Evolutionary conservation across 2,113 vertebrate genomes (phyloP).

Genomic region (Ictalurus furcatus): DNA sequence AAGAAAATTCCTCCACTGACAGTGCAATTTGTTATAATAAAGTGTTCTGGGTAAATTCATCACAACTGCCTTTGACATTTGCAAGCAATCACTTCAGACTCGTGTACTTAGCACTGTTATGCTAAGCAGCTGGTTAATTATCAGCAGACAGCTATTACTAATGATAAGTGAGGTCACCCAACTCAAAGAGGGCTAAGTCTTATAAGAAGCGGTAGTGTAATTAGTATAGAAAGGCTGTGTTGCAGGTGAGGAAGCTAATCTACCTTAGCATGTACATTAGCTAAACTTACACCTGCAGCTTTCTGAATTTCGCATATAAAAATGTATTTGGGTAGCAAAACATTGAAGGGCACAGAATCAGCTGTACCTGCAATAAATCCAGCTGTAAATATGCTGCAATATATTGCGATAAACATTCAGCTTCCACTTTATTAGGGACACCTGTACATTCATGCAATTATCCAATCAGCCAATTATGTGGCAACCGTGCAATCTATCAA

Average conservation of each 20-base stretch:
- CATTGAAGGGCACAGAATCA: background rate
- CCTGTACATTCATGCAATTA: background rate
- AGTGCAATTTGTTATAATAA: background rate
- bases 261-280: background rate
- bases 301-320: background rate
- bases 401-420: background rate
- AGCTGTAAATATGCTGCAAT: background rate
- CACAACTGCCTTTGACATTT: conserved; percentile 11
- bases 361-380: background rate
- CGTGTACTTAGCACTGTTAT: background rate
- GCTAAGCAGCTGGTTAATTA: conserved; percentile 37
- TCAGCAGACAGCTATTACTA: conserved; percentile 34
- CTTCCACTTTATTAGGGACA: background rate
- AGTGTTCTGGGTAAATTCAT: conserved; percentile 11
- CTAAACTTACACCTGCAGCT: background rate
- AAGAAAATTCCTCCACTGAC: background rate
- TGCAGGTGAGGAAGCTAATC: conserved; percentile 19
- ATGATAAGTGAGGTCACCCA: conserved; percentile 42
- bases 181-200: background rate
- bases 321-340: background rate
- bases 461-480: background rate
- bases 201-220: conserved; percentile 12
- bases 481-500: background rate
- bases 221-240: background rate
- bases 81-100: background rate